These are phyloP conservation scores for Heterocephalus glaber DNA, from an alignment of 2,113 vertebrate species.

Conservation along the genomic window DNA sequence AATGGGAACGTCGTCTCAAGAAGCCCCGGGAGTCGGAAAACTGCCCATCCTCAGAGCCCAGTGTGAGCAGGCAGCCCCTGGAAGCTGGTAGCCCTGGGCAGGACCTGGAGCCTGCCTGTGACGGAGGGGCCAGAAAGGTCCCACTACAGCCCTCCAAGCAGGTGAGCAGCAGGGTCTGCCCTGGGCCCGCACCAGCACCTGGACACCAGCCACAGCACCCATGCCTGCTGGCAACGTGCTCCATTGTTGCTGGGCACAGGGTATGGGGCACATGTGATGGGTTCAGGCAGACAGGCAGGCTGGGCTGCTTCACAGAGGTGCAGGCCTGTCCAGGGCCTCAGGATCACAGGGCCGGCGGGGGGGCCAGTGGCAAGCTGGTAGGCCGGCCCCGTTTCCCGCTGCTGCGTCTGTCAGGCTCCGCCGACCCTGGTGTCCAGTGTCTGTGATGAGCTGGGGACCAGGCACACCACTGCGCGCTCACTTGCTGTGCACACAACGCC, in stretches of 20 bases:
- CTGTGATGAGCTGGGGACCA: neutral
- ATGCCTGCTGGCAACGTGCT: neutral
- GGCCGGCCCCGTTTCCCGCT: constrained; percentile 72
- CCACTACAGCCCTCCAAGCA: constrained; percentile 94
- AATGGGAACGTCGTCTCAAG: constrained; percentile 90
- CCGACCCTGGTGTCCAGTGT: constrained; percentile 53
- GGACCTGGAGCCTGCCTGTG: constrained; percentile 91
- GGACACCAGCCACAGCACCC: neutral
- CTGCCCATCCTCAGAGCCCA: constrained; percentile 89
- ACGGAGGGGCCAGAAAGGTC: constrained; percentile 92
- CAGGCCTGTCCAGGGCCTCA: neutral
- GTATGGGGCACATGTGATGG: neutral
- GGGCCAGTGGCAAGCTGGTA: constrained; percentile 28
- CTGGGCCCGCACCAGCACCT: neutral
- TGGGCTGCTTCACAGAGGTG: neutral
- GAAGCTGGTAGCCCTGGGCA: constrained; percentile 88
- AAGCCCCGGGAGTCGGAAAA: constrained; percentile 92
- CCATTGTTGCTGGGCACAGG: constrained; percentile 1
- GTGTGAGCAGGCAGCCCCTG: constrained; percentile 92
- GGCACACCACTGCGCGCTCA: neutral
- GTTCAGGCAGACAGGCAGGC: neutral
- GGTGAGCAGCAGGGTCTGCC: constrained; percentile 84
- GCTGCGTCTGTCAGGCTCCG: constrained; percentile 76
- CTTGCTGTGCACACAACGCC: neutral
- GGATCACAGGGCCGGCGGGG: neutral